Conservation (phyloP, 2,113 vertebrate genomes). For the Muscicapa adusta region DNA sequence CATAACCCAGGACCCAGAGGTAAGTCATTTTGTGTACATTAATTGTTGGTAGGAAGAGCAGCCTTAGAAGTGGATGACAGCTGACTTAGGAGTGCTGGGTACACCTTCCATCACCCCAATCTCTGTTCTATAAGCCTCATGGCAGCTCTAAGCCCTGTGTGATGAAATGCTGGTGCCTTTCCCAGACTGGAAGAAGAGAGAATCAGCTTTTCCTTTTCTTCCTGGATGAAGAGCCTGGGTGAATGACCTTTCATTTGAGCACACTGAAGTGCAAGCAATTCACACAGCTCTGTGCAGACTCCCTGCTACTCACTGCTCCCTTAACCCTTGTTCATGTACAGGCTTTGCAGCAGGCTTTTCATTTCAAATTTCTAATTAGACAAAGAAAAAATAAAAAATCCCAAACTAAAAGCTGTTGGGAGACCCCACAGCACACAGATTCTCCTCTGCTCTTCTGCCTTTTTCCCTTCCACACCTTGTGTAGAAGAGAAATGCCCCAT, state of each 20-base stretch:
- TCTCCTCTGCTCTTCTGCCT: not conserved
- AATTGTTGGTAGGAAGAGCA: not conserved
- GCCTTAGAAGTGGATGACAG: not conserved
- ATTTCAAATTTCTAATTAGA: not conserved
- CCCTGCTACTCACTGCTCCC: not conserved
- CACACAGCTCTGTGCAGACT: not conserved
- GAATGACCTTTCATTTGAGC: not conserved
- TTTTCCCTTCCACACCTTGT: not conserved
- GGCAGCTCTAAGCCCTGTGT: not conserved
- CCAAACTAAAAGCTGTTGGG: not conserved
- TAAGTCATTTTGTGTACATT: rapidly evolving
- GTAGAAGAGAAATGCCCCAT: not conserved
- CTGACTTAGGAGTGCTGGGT: not conserved
- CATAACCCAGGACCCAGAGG: not conserved
- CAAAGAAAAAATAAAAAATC: not conserved
- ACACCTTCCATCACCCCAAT: not conserved
- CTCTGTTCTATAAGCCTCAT: not conserved
- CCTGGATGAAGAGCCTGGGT: not conserved
- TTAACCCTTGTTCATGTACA: not conserved
- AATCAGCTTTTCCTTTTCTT: not conserved
- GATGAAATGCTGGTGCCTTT: not conserved
- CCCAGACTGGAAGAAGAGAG: not conserved
- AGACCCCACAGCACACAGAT: not conserved
- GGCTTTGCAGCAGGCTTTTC: not conserved
- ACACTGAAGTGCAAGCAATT: not conserved